phyloP scores from a whole-genome alignment of 2,797 vertebrate species.

The Pelobates cultripes region DNA sequence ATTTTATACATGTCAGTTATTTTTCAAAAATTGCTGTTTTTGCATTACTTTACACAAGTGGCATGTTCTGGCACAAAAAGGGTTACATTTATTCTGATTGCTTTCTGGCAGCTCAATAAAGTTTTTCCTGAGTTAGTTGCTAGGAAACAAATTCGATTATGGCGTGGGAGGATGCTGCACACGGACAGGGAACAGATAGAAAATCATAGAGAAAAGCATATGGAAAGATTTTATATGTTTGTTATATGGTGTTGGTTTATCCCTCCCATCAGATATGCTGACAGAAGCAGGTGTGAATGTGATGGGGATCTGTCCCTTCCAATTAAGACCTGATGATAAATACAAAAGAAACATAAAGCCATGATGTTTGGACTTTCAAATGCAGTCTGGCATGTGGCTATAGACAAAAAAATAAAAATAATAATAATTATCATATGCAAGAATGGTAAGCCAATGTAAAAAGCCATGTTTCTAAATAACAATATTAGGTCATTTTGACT shows the following conservation, averaged over 20 bases:
- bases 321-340: no score
- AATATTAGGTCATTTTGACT: no score
- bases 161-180: constrained; percentile 42
- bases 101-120: constrained; percentile 51
- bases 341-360: no score
- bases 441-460: no score
- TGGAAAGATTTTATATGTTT: constrained; percentile 3
- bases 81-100: constrained; percentile 27
- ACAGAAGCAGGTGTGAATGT: neutral
- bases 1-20: no score
- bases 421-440: no score
- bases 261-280: neutral
- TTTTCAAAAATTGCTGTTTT: no score
- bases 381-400: no score
- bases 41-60: neutral
- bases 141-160: constrained; percentile 52
- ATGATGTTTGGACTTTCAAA: no score
- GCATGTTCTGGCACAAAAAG: neutral
- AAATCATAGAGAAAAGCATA: neutral
- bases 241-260: neutral
- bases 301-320: no score
- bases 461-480: no score
- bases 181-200: constrained; percentile 12
- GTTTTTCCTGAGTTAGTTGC: constrained; percentile 48
- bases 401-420: no score